These are phyloP conservation scores for Hyposoter dolosus DNA, from an alignment of 2,888 invertebrate genomes.

Conservation along the genomic window DNA sequence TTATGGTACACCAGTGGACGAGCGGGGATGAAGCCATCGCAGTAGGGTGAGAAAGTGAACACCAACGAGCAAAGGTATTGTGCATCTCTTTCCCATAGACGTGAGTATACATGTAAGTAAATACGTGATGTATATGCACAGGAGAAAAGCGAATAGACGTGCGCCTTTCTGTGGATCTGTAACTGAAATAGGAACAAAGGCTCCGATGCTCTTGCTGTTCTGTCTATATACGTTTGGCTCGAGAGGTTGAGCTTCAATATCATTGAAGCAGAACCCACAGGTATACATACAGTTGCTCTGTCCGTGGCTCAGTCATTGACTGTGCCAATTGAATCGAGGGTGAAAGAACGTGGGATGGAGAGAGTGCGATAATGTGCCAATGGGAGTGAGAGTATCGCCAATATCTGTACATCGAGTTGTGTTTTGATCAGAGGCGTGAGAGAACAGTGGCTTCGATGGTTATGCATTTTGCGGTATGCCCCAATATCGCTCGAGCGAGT, in stretches of 20 bases:
- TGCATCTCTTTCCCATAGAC: neutral
- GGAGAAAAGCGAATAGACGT: constrained; percentile 60
- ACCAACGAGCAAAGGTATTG: constrained; percentile 33
- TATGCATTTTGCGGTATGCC: constrained; percentile 59
- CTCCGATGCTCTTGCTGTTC: constrained; percentile 60
- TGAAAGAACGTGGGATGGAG: constrained; percentile 2
- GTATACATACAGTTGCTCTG: constrained; percentile 8
- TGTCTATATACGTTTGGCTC: constrained; percentile 31
- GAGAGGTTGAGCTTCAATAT: constrained; percentile 47
- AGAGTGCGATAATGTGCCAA: constrained; percentile 11
- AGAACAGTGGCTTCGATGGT: constrained; percentile 41
- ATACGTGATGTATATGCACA: constrained; percentile 29
- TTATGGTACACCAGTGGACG: constrained; percentile 38
- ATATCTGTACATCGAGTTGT: constrained; percentile 10
- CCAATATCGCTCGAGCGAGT: constrained; percentile 36
- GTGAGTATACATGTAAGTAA: neutral
- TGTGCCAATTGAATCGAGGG: constrained; percentile 15
- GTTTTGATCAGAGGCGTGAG: neutral
- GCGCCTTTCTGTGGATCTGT: constrained; percentile 77
- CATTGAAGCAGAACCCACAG: neutral
- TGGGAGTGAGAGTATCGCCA: constrained; percentile 13
- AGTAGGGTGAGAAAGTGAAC: constrained; percentile 42
- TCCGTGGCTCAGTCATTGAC: constrained; percentile 30
- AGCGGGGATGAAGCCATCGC: constrained; percentile 55
- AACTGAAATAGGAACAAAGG: constrained; percentile 80